Evolutionary conservation across 2,797 vertebrate genomes (phyloP), one percentile per base, ranked within the genome.

Genomic region (Hirundo rustica): DNA sequence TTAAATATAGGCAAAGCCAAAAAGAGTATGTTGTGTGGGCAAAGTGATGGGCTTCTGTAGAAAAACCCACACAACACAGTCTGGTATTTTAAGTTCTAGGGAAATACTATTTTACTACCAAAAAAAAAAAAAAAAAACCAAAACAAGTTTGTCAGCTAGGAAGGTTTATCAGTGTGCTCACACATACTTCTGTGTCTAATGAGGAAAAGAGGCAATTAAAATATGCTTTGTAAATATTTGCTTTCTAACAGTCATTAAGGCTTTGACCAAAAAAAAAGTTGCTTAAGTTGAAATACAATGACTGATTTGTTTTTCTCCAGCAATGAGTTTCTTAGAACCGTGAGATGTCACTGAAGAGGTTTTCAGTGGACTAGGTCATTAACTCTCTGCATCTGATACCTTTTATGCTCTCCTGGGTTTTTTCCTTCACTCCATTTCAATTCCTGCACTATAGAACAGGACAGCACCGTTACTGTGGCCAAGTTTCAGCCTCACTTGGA

Each of bases 311-410:
- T 95, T 85, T 95, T 92, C 67, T 97, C 80, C 85, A 93, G 68
- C 78, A 95, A 86, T 82, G 19, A 91, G 32, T 70, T 91, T 93
- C 85, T 85, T 62, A 74, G 88, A 95, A 96, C 68, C 55, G 40
- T 94, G 88, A 96, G 45, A 61, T 92, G 70, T 84, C 81, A 93
- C 96, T 93, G 91, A 95, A 75, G 57, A 75, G 50, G 65, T 88
- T 83, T 76, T 87, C 93, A 94, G 93, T 87, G 54, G 36, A 75
- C 95, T 74, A 86, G 87, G 72, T 97, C 91, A 97, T 97, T 97
- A 97, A 98, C 97, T 97, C 97, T 98, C 97, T 97, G 97, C 97
- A 97, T 97, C 94, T 96, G 95, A 97, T 97, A 85, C 40, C 45
- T 89, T 75, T 57, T 45, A 11, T 55, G 45, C 40, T 58, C 42